Conservation (phyloP, 2,888 invertebrate genomes). For the Callimorpha dominula region DNA sequence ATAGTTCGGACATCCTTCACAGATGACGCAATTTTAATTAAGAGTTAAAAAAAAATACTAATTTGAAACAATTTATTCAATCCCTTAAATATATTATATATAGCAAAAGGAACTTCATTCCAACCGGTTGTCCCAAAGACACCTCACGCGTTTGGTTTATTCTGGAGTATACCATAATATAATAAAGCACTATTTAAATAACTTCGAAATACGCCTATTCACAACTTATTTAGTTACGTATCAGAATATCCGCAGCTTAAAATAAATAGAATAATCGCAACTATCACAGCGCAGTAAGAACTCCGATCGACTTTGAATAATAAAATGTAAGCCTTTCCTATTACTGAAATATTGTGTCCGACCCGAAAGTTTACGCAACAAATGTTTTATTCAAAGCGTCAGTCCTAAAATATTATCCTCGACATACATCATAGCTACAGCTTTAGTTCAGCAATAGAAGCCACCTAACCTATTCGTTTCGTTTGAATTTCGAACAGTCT, state of each 20-base stretch:
- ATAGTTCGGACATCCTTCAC: no score
- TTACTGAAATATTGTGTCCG: constrained; percentile 4
- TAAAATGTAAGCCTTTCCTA: constrained; percentile 19
- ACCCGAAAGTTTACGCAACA: constrained; percentile 20
- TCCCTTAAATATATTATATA: no score
- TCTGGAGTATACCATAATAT: no score
- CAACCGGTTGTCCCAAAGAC: no score
- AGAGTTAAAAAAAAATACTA: no score
- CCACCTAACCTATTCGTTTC: constrained; percentile 1
- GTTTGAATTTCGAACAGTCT: neutral
- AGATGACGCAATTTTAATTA: no score
- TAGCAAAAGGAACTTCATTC: no score
- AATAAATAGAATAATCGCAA: constrained; percentile 4
- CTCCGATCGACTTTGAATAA: constrained; percentile 6
- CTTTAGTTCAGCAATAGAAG: constrained; percentile 13
- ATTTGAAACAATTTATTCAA: no score
- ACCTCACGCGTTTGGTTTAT: no score
- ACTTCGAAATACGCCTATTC: neutral
- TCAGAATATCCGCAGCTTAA: neutral
- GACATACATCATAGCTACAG: constrained; percentile 20
- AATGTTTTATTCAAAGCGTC: constrained; percentile 26
- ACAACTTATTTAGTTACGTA: neutral
- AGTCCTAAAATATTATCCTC: constrained; percentile 20
- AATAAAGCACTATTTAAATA: neutral
- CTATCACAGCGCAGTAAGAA: neutral